These are phyloP conservation scores for Apodemus speciosus DNA, from an alignment of 2,113 vertebrate genomes.

Conservation along the genomic window DNA sequence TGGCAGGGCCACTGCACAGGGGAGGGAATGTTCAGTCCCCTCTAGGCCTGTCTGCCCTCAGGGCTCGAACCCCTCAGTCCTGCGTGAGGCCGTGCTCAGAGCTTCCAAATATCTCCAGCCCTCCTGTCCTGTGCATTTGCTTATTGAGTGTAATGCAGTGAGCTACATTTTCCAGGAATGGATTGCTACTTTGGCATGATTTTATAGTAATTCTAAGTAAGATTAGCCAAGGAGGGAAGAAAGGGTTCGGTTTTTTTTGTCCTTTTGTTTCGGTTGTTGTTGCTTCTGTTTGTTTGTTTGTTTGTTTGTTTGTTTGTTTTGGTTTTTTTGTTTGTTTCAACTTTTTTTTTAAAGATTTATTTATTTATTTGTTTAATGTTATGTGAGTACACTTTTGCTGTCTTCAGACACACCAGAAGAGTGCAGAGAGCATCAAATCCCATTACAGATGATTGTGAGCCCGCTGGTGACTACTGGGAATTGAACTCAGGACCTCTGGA, in stretches of 20 bases:
- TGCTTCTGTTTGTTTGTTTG: too few relatives aligned
- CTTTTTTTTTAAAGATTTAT: too few relatives aligned
- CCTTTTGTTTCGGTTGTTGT: too few relatives aligned
- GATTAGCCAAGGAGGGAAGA: neutral
- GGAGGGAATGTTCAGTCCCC: neutral
- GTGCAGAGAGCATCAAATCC: neutral
- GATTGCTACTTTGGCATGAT: neutral
- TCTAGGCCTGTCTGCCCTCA: neutral
- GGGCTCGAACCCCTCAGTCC: neutral
- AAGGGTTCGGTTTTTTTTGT: neutral
- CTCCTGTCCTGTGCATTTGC: neutral
- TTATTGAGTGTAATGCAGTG: neutral
- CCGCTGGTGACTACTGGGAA: neutral
- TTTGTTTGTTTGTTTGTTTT: too few relatives aligned
- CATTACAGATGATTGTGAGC: neutral
- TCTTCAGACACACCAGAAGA: too few relatives aligned
- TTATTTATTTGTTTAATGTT: neutral
- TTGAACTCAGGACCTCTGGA: neutral
- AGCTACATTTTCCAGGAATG: slow-evolving; percentile 12
- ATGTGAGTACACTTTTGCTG: neutral
- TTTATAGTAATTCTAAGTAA: neutral
- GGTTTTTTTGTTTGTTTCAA: neutral
- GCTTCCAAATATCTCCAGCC: too few relatives aligned
- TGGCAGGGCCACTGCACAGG: neutral
- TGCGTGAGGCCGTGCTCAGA: neutral